Evolutionary conservation across 2,888 invertebrate species (phyloP), one percentile per base, ranked within the genome.

Genomic region (Sarcophaga subvicina): DNA sequence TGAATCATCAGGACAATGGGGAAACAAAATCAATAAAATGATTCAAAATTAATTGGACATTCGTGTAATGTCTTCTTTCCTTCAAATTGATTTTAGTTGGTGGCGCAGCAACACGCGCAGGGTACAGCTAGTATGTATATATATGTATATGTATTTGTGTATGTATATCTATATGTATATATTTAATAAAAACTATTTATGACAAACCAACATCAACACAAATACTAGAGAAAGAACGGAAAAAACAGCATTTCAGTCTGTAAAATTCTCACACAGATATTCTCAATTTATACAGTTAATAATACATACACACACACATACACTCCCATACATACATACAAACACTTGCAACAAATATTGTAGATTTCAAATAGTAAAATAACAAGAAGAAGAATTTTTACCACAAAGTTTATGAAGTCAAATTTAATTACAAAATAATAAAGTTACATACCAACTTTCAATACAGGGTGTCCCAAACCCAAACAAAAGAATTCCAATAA

Each of bases 391-490:
- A 63, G 62, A 69, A 67, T 60, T 76, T 79, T 82, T 69, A 79
- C 84, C 87, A 81, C 84, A 87, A 87, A 87, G 54, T 87, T 87
- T 87, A 81, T 84, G 87, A 87, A 87, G 87, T 87, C 79, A 87
- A 87, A 87, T 87, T 87, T 87, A 87, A 87, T 87, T 87, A 87
- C 84, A 59, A 79, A 87, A 83, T 87, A 87, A 87, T 87, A 87
- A 84, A 87, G 79, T 84, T 81, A 22, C 80, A 49, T 71, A 80
- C 10, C 10, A 54, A 54, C 12, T 14, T 17, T 54, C 54, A 4
- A 54, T 62, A 80, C 84, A 76, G 80, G 80, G 80, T 80, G 37
- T 66, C 71, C 17, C 11, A 11, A 1, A 1, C 14, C 54, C 12
- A 3, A 2, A 37, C 8, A 37, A 37, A 37, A 37, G 2, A 37